Conservation (phyloP, 2,888 invertebrate genomes). For the Dexiosoma caninum region DNA sequence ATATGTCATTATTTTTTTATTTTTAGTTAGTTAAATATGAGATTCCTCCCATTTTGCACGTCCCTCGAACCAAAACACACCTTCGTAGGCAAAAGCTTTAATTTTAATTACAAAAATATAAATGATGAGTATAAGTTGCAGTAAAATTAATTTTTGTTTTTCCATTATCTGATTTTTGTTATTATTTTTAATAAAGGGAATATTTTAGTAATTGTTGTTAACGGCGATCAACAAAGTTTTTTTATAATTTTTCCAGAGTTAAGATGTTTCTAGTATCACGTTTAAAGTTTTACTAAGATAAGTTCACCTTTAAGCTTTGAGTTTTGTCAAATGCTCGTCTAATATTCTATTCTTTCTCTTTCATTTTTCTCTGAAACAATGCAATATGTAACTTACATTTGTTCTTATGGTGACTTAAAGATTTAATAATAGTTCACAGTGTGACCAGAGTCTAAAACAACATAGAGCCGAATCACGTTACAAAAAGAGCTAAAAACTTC, state of each 20-base stretch:
- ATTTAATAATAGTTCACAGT: too few species aligned
- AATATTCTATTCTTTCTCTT: neutral
- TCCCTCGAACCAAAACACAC: constrained; percentile 21
- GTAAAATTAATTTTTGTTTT: constrained; percentile 30
- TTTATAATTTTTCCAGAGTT: neutral
- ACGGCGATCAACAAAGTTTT: neutral
- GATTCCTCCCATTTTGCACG: neutral
- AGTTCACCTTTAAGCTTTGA: neutral
- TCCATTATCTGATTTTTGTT: constrained; percentile 15
- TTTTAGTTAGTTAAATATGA: neutral
- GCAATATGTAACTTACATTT: too few species aligned
- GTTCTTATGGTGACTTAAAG: too few species aligned
- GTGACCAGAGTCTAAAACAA: too few species aligned
- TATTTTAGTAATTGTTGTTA: neutral
- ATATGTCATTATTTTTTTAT: neutral
- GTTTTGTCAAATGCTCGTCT: constrained; percentile 28
- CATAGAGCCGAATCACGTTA: too few species aligned
- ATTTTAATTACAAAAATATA: constrained; percentile 12
- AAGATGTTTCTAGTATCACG: constrained; percentile 28
- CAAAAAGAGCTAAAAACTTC: too few species aligned
- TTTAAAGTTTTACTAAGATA: constrained; percentile 22
- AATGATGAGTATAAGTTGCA: constrained; percentile 25
- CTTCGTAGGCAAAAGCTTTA: constrained; percentile 38
- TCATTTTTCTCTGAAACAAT: neutral
- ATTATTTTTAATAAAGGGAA: neutral